Conservation (phyloP, 2,888 invertebrate genomes). For the Parelbella ahira region DNA sequence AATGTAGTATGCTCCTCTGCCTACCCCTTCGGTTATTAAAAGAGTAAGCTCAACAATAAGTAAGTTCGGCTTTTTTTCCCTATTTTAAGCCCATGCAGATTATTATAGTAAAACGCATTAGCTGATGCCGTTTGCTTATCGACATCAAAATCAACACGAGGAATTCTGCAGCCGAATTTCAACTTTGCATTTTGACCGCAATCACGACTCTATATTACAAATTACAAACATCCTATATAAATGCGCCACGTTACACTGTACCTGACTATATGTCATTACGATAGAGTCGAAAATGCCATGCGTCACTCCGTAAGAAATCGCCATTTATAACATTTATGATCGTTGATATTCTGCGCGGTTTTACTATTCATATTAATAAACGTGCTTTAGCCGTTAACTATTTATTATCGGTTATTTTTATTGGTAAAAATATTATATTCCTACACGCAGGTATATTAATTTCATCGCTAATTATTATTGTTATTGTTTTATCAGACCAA, state of each 20-base stretch:
- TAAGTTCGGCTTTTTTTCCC: too few species aligned
- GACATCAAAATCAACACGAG: neutral
- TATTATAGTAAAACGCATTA: too few species aligned
- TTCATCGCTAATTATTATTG: too few species aligned
- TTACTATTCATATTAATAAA: conserved; percentile 22
- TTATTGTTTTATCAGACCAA: too few species aligned
- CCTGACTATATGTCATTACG: conserved; percentile 2
- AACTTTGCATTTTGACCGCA: conserved; percentile 6
- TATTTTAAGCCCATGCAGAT: too few species aligned
- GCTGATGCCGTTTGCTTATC: conserved; percentile 2
- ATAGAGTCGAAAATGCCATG: conserved; percentile 8
- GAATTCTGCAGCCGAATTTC: conserved; percentile 6
- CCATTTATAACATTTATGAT: conserved; percentile 9
- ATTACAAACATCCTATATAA: conserved; percentile 9
- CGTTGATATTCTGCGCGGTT: conserved; percentile 6
- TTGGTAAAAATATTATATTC: too few species aligned
- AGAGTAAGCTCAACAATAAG: neutral
- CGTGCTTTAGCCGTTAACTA: conserved; percentile 11
- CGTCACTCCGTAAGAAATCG: conserved; percentile 14
- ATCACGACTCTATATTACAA: neutral
- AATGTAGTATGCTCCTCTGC: too few species aligned
- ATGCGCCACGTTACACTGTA: neutral
- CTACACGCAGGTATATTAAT: too few species aligned
- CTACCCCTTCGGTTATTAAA: too few species aligned
- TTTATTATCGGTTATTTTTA: conserved; percentile 14